Evolutionary conservation across 2,113 vertebrate species (phyloP).

Genomic region (Pollimyrus isidori): DNA sequence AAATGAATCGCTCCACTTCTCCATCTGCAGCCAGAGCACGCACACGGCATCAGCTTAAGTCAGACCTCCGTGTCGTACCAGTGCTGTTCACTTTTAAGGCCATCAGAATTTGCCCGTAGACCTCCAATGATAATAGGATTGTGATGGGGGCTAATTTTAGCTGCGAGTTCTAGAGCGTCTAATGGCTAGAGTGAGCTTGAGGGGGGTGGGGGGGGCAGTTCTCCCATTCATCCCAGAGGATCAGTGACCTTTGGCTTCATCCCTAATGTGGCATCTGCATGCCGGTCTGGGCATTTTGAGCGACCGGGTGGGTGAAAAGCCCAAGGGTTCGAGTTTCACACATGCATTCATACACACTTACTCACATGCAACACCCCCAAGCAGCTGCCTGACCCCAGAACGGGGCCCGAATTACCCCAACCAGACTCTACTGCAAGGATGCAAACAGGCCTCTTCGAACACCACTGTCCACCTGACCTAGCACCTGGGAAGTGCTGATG

Average conservation of each 20-base stretch:
- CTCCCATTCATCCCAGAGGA: neutral
- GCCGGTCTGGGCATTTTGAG: constrained; percentile 25
- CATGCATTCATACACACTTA: constrained; percentile 33
- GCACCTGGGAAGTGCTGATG: neutral
- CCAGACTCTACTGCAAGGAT: neutral
- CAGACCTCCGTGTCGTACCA: neutral
- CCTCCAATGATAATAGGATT: neutral
- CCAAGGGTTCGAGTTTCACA: constrained; percentile 40
- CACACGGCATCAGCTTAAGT: neutral
- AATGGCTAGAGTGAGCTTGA: neutral
- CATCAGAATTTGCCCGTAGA: neutral
- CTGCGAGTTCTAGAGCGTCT: neutral
- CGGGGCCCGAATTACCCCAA: neutral
- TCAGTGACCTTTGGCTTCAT: constrained; percentile 20
- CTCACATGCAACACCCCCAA: neutral
- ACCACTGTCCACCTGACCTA: neutral
- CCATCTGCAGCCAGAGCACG: neutral
- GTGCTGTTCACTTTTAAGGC: neutral
- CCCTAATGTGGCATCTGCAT: constrained; percentile 40
- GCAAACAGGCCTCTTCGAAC: neutral
- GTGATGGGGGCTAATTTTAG: constrained; percentile 16
- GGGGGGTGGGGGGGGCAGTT: neutral
- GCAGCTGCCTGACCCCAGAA: constrained; percentile 9
- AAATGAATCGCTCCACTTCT: neutral
- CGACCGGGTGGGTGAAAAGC: neutral